These are phyloP conservation scores for Zaprionus camerounensis DNA, from an alignment of 1,140 invertebrate genomes.

Conservation along the genomic window DNA sequence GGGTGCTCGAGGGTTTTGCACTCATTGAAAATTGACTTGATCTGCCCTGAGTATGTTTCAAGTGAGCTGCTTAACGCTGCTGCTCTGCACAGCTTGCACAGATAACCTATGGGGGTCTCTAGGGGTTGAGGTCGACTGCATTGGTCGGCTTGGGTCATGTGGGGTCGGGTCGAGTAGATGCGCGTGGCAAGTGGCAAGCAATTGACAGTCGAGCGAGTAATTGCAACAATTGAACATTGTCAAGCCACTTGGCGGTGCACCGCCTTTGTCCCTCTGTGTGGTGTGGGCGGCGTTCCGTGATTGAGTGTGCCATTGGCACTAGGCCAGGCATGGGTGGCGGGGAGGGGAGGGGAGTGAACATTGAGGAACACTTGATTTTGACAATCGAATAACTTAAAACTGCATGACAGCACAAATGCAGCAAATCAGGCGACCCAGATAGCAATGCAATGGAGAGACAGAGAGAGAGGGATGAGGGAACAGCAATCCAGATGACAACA, in stretches of 20 bases:
- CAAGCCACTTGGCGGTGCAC: constrained; percentile 10
- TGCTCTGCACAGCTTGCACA: background rate
- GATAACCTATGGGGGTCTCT: background rate
- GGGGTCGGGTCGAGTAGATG: constrained; percentile 39
- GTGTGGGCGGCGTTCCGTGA: constrained; percentile 18
- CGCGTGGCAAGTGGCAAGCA: constrained; percentile 73
- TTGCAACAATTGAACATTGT: constrained; percentile 57
- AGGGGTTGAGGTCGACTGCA: background rate
- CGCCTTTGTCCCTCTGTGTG: background rate
- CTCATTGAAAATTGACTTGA: background rate
- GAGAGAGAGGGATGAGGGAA: background rate
- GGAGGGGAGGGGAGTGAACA: background rate
- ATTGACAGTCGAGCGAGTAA: constrained; percentile 63
- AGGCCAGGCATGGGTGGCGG: background rate
- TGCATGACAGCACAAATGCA: constrained; percentile 29
- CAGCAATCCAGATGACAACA: constrained; percentile 6
- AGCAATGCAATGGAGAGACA: background rate
- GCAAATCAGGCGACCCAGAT: constrained; percentile 21
- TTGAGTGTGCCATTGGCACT: constrained; percentile 6
- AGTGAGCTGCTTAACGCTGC: background rate
- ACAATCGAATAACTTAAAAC: constrained; percentile 32
- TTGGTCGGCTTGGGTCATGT: constrained; percentile 10
- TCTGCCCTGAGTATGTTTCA: background rate
- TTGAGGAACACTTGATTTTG: constrained; percentile 7
- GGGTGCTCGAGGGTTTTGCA: background rate